Percentiles rank a stretch among this genome's conserved stretches.
Evolutionary conservation across 2,113 vertebrate genomes (phyloP).

Genomic region (Brachyistius frenatus): DNA sequence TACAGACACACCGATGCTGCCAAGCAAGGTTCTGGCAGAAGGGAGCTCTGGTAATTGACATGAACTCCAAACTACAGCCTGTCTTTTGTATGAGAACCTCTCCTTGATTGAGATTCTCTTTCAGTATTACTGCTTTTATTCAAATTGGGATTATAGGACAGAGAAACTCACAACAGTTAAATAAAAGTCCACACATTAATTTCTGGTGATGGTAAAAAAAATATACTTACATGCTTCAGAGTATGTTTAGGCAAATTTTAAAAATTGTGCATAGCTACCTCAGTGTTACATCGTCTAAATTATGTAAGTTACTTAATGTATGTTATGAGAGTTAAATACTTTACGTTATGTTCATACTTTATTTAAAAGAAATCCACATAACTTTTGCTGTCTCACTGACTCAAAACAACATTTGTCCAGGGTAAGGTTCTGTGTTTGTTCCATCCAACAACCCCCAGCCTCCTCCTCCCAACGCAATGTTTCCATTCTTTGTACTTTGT

Average conservation of each 20-base stretch:
- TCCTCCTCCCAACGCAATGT: too few species aligned
- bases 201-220: neutral
- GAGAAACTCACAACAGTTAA: neutral
- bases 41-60: constrained; percentile 36
- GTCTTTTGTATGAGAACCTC: constrained; percentile 23
- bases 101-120: neutral
- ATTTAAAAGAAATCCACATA: too few species aligned
- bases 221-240: neutral
- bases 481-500: too few species aligned
- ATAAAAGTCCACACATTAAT: neutral
- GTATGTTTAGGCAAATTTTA: neutral
- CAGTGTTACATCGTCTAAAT: too few species aligned
- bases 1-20: constrained; percentile 24
- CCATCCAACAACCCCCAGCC: too few species aligned
- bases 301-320: too few species aligned
- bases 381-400: too few species aligned
- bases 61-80: constrained; percentile 26
- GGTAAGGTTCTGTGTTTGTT: too few species aligned
- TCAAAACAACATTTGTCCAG: too few species aligned
- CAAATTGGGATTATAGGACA: neutral
- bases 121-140: neutral
- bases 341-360: too few species aligned
- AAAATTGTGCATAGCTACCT: neutral
- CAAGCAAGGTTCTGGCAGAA: constrained; percentile 38
- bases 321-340: too few species aligned